Base-by-base conservation (phyloP, 2,113 vertebrate species). In the Saguinus midas region DNA sequence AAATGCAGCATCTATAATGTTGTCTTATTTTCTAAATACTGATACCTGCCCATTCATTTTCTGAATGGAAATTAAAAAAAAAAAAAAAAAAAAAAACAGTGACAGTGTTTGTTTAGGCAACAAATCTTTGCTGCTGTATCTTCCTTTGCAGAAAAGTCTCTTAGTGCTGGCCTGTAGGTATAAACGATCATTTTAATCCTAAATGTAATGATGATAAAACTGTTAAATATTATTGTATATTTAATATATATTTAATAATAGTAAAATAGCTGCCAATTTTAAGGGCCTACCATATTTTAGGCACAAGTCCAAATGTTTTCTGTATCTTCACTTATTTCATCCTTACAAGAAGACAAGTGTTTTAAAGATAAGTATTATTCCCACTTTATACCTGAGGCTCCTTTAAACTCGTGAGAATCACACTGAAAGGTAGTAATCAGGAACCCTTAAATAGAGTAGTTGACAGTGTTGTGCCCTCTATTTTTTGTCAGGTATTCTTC, bases 171-270 rank as follows among this genome's bases (percentile, higher is more conserved):
- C 52, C 68, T 82, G 4, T 80, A 79, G 29, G 27, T 90, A 43
- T 75, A 70, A 64, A 21, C 21, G 90, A 32, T 76, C 61, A 57
- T 94, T 91, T 96, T 97, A 84, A 83, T 96, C 48, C 29, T 94
- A 8, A 79, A 82, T 70, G 29, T 78, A 87, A 72, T 82, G 7
- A 66, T 96, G 52, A 92, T 78, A 85, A 95, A 97, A 92, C 82
- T 93, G 18, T 94, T 82, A 89, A 94, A 57, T 85, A 58, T 73
- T 35, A 79, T 90, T 87, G 72, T 93, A 5, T 1, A 95, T 66
- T 95, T 68, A 82, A 80, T 80, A 94, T 93, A 5, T 1, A 95
- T 66, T 95, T 68, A 82, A 80, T 80, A 94, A 50, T 94, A 90
- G 75, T 88, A 87, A 93, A 70, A 68, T 95, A 94, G 12, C 23